Evolutionary conservation across 2,113 vertebrate species (phyloP), one percentile per base, ranked within the genome.

Genomic region (Malurus cyaneus): DNA sequence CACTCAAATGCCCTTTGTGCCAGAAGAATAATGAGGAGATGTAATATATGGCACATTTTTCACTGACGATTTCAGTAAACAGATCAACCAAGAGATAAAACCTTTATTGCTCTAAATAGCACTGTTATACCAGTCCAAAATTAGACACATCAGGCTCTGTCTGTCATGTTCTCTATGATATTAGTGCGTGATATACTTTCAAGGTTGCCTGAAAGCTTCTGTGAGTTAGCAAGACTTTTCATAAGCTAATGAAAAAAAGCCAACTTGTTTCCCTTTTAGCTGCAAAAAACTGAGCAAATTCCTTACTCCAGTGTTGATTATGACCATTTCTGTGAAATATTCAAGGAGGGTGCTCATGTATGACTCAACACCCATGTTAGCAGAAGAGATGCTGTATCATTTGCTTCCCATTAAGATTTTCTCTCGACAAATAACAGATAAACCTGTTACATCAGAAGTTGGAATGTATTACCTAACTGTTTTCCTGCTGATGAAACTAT

Each of bases 1-100:
- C 25, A 25, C 59, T 79, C 61, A 42, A 53, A 92, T 34, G 11
- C 82, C 14, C 9, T 94, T 67, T 53, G 61, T 39, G n/a, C 4
- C 34, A 77, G 32, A n/a, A 95, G 36, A 50, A 89, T 92, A 84
- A 94, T 17, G 19, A 95, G n/a, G 19, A 85, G 14, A 54, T 59
- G 34, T 8, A 79, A 79, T 70, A 72, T 14, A 80, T 47, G 57
- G 36, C 70, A 89, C 3, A 65, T 82, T 92, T 93, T 94, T 85
- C 60, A 65, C 50, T 2, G 1, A 81, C 57, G 76, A 34, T 82
- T 89, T 92, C 50, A 82, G 70, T 91, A 95, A 95, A 91, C 80
- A 92, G 62, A 91, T 69, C 79, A 91, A 85, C 36, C 42, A 81
- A 69, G n/a, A 90, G 71, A 88, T 62, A 95, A 92, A 96, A 83